Evolutionary conservation across 2,113 vertebrate genomes (phyloP), one percentile per base, ranked within the genome.

Genomic region (Oryzias melastigma): DNA sequence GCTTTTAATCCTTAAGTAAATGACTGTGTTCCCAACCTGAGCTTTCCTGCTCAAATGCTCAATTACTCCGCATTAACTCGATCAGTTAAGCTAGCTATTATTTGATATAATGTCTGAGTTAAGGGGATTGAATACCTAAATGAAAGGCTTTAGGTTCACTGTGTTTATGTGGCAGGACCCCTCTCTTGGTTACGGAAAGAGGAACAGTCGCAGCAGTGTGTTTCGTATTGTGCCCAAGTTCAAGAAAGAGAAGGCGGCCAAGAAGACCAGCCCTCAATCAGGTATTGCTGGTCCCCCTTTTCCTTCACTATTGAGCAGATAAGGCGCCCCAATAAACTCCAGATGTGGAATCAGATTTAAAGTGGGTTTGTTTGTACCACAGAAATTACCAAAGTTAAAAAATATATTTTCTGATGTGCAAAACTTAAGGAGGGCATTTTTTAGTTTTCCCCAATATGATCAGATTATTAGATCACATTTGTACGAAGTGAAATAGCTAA

Each of bases 211-310:
- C 87, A 94, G 95, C 88, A 93, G 95, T 49, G 93, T 99, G 86
- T 99, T 99, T 65, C 95, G 95, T 62, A 98, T 99, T 71, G 96
- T 98, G 84, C 97, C 97, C 90, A 99, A 97, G 83, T 98, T 98
- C 93, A 99, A 99, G 92, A 99, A 98, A 84, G 97, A 99, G 75
- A 98, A 96, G 77, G 82, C 85, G 52, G 80, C 92, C 88, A 93
- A 97, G 93, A 99, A 96, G 91, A 90, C 87, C 40, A 95, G 91
- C 78, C 88, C 93, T 53, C 96, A 95, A 89, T 94, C 95, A 94
- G 97, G 97, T 99, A 96, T 90, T 90, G 73, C 18, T 18, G 22
- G 3, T 14, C 41, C n/a, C 44, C 18, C 29, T 16, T 42, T 22
- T 24, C 53, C 59, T 24, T 60, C 54, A 27, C 20, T 19, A 18